Percentiles rank a stretch among this genome's conserved stretches.
Conservation (phyloP, 2,888 invertebrate species). For the Sarcophaga subvicina region DNA sequence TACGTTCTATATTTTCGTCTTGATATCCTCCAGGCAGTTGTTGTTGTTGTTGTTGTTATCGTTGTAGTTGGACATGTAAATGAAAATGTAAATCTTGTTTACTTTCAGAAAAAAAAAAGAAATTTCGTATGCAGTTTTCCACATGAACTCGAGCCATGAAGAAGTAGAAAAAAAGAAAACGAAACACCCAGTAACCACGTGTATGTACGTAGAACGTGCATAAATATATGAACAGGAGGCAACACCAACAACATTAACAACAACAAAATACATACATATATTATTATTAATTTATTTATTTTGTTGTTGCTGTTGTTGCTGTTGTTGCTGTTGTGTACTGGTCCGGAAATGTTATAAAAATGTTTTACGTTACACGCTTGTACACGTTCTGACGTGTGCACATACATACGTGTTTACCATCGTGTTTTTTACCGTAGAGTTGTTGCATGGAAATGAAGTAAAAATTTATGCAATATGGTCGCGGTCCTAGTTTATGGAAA, state of each 20-base stretch:
- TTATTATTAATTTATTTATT: conserved; percentile 33
- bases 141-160: conserved; percentile 10
- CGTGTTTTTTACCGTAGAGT: conserved; percentile 30
- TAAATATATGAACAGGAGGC: background rate
- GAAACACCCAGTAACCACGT: conserved; percentile 12
- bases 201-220: background rate
- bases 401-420: conserved; percentile 49
- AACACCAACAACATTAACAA: background rate
- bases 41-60: no score
- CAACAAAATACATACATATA: background rate
- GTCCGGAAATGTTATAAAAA: conserved; percentile 66
- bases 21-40: background rate
- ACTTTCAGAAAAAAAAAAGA: background rate
- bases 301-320: conserved; percentile 40
- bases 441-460: background rate
- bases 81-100: background rate
- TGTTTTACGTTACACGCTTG: conserved; percentile 35
- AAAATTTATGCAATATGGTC: background rate
- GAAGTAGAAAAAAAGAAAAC: background rate
- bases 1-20: background rate
- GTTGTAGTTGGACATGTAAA: background rate
- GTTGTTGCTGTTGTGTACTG: conserved; percentile 49
- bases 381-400: conserved; percentile 19
- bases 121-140: conserved; percentile 15
- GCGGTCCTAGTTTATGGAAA: conserved; percentile 29